Base-by-base conservation (phyloP, 2,888 invertebrate genomes). In the Drosophila emarginata region DNA sequence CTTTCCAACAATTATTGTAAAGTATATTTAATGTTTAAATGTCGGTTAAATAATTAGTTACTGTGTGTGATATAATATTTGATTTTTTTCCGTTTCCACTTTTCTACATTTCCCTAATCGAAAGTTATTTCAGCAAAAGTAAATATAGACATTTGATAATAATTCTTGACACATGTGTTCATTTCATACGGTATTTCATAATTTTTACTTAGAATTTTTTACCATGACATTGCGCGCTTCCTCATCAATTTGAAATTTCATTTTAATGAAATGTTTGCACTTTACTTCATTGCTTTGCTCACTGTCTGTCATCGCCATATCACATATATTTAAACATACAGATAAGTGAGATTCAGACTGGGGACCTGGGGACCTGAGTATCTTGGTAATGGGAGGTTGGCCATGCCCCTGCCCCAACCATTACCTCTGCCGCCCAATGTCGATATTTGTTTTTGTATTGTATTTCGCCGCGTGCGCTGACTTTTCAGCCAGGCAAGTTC, bases 261-360 rank as follows among this genome's bases (percentile, higher is more conserved):
- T 67, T 78, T 69, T 39, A 61, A 64, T 72, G 53, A 74, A 77
- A 64, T 71, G 57, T 45, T 66, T 72, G 56, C 69, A 40, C 56
- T 66, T 53, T 54, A 40, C 63, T 54, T 45, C 32, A 21, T 15
- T 32, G 45, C 15, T 60, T 18, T 45, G 21, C 45, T 45, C 45
- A 45, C 45, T 23, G 50, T 15, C 37, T 14, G 57, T 39, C 36
- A 6, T n/a, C 39, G 4, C 21, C 57, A 39, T 57, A 39, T 57
- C 73, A 21, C 14, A 64, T 32, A 32, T 73, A 63, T 75, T 54
- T 57, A 61, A 23, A 64, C 52, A 45, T 12, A 21, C 18, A 45
- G 45, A 45, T 45, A 45, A 45, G 45, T 45, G 4, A 45, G 45
- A 45, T 45, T 45, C 45, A 45, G 18, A 45, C 14, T 39, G 39